A percentile compares a stretch with the other conserved stretches of the same genome.
Conservation (phyloP, 2,888 invertebrate genomes). For the Volucella bombylans region DNA sequence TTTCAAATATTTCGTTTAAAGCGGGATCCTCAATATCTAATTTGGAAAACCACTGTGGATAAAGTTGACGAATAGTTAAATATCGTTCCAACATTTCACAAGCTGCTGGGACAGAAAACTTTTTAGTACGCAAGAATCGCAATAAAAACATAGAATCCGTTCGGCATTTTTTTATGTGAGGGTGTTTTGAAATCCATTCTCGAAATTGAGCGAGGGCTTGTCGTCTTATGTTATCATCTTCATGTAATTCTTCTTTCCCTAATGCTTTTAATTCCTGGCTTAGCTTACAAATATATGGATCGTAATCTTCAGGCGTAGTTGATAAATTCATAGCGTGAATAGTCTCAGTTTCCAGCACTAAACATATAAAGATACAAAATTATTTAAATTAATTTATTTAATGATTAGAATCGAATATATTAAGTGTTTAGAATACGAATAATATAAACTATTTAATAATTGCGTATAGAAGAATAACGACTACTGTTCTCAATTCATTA, state of each 20-base stretch:
- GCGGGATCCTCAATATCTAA: slow-evolving; percentile 91
- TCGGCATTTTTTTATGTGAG: slow-evolving; percentile 90
- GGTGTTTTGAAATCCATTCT: slow-evolving; percentile 92
- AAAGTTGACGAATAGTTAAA: slow-evolving; percentile 91
- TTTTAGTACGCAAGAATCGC: slow-evolving; percentile 92
- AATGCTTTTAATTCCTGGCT: slow-evolving; percentile 83
- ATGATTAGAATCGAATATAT: neutral
- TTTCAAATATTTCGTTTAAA: slow-evolving; percentile 90
- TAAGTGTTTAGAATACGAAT: no score
- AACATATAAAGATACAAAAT: slow-evolving; percentile 55
- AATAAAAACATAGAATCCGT: slow-evolving; percentile 92
- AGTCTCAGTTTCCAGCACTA: slow-evolving; percentile 82
- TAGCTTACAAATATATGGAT: slow-evolving; percentile 80
- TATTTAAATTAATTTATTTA: neutral
- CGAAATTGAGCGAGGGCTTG: slow-evolving; percentile 90
- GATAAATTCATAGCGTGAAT: slow-evolving; percentile 79
- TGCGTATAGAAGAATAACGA: no score
- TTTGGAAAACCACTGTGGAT: slow-evolving; percentile 93
- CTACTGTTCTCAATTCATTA: no score
- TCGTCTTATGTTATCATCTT: slow-evolving; percentile 89
- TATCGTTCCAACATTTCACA: slow-evolving; percentile 94
- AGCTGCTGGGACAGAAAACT: slow-evolving; percentile 92
- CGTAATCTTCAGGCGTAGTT: slow-evolving; percentile 79
- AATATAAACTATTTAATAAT: no score
- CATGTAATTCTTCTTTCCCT: slow-evolving; percentile 89